Percentiles rank a stretch among this genome's conserved stretches.
Evolutionary conservation across 1,140 invertebrate species (phyloP).

Genomic region (Agrypnia vestita): DNA sequence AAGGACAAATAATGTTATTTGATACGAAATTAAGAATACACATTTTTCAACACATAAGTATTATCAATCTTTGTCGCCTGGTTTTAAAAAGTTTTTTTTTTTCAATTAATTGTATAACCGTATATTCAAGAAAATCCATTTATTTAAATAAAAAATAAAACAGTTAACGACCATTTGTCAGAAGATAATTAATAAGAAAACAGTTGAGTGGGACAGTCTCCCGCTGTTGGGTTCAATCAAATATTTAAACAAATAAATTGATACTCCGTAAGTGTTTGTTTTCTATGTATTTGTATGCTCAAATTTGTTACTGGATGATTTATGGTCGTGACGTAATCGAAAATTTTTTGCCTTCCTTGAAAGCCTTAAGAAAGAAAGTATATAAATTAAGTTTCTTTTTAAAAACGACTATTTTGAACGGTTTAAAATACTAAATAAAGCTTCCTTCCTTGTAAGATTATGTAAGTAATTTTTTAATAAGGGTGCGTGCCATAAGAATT

Average conservation of each 20-base stretch:
- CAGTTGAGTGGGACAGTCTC: conserved; percentile 32
- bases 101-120: conserved; percentile 1
- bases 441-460: too few species aligned
- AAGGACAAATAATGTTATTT: too few species aligned
- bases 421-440: too few species aligned
- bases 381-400: background rate
- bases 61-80: too few species aligned
- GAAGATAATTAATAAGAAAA: conserved; percentile 52
- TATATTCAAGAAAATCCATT: conserved; percentile 12
- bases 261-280: conserved; percentile 56
- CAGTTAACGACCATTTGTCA: conserved; percentile 51
- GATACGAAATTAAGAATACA: too few species aligned
- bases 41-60: too few species aligned
- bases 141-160: conserved; percentile 23
- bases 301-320: conserved; percentile 58
- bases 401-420: background rate
- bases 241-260: conserved; percentile 61
- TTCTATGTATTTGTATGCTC: conserved; percentile 58
- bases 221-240: conserved; percentile 54
- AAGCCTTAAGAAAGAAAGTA: background rate
- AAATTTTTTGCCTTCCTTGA: conserved; percentile 47
- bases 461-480: too few species aligned
- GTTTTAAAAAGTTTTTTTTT: too few species aligned
- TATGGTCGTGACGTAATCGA: conserved; percentile 58
- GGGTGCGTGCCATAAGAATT: too few species aligned